Conservation (phyloP, 37 sponge, comb jelly and placozoan species). For the Beroe forskalii region DNA sequence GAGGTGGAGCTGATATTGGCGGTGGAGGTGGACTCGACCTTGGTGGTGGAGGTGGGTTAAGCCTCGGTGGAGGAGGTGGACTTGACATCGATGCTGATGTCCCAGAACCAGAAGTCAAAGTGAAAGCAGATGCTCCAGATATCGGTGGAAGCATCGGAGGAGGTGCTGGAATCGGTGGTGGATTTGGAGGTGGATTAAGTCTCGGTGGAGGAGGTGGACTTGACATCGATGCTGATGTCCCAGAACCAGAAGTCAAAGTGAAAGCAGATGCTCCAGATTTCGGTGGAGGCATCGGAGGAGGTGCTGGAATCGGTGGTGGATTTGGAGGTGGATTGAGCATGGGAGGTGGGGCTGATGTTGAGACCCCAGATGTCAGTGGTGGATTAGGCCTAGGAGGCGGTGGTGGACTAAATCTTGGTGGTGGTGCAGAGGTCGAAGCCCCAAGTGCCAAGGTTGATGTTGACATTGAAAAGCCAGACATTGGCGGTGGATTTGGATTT, state of each 20-base stretch:
- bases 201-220: not conserved
- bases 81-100: not conserved
- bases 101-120: constrained; percentile 35
- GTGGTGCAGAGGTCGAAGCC: not conserved
- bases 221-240: not conserved
- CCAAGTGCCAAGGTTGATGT: too few relatives aligned
- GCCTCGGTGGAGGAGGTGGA: constrained; percentile 1
- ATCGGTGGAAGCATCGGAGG: not conserved
- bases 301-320: too few relatives aligned
- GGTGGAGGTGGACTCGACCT: not conserved
- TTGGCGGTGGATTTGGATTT: not conserved
- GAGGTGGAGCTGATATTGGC: constrained; percentile 33
- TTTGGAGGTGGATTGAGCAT: too few relatives aligned
- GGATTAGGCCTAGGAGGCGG: too few relatives aligned
- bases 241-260: not conserved
- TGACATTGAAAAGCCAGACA: too few relatives aligned
- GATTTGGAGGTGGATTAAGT: not conserved
- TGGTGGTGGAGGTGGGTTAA: not conserved
- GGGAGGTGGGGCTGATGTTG: too few relatives aligned
- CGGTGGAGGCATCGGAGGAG: constrained; percentile 23
- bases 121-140: constrained; percentile 34
- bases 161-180: not conserved
- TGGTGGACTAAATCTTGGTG: not conserved
- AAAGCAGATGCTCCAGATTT: constrained; percentile 22
- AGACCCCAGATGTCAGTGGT: not conserved